Evolutionary conservation across 2,888 invertebrate genomes (phyloP), one percentile per base, ranked within the genome.

Genomic region (Urechis unicinctus): DNA sequence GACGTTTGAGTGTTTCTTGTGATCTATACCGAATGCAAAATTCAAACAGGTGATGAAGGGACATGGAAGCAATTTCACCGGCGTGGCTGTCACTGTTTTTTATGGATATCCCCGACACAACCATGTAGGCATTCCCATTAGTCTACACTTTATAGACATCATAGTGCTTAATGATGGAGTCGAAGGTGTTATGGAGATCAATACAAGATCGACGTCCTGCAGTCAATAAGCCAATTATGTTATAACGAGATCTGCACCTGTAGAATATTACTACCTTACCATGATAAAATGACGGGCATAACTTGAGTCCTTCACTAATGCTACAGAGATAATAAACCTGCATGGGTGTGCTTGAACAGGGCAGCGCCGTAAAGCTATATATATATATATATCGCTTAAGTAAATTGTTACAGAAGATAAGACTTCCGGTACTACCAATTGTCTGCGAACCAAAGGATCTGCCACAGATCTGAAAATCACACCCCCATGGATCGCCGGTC

Each of bases 371-470:
- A 53, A 76, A 76, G 3, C 74, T 91, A 17, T 91, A 91, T 4
- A n/a, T n/a, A n/a, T n/a, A n/a, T n/a, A n/a, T n/a, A 92, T 93
- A 75, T 94, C 94, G 73, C 91, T 92, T 79, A 94, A 94, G 79
- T 92, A 94, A 64, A 94, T 93, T 1, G 93, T 93, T 52, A 95
- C 90, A 61, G 86, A 87, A 71, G 91, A 89, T 77, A 91, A 94
- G 72, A 86, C 85, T 78, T 94, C 94, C 0, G 94, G 91, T 76
- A 89, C 84, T 3, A 94, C 93, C 73, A 88, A 86, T 64, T 89
- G 84, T 0, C 93, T 94, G 61, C 86, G 84, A 78, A 92, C 92
- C 62, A 95, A 78, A 72, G 91, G 90, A 61, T 91, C 91, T 0
- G 92, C 92, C 22, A 93, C 63, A 1, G 53, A 53, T 48, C 64